These are phyloP conservation scores for Vireo griseus DNA, from an alignment of 2,797 vertebrate species.

Conservation along the genomic window DNA sequence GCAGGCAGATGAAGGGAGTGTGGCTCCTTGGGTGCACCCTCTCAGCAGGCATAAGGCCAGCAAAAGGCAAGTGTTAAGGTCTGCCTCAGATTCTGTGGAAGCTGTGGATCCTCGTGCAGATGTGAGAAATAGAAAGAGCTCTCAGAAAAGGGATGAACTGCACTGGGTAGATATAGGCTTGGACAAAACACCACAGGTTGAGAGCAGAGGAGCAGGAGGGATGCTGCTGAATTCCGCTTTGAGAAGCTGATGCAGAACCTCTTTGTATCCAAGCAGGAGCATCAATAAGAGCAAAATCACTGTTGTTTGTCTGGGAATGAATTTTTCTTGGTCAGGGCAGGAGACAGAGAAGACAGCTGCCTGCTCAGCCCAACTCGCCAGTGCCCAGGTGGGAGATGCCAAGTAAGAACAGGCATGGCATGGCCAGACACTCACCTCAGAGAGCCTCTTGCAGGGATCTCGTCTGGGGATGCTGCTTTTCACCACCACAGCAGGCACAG, in stretches of 20 bases:
- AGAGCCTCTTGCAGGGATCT: neutral
- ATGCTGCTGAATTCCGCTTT: neutral
- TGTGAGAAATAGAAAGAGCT: neutral
- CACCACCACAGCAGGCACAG: neutral
- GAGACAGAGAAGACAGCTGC: neutral
- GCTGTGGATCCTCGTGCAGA: neutral
- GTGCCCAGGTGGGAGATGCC: neutral
- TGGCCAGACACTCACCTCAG: neutral
- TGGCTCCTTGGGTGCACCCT: neutral
- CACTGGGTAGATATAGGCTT: neutral
- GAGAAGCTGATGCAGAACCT: neutral
- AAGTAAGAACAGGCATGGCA: neutral
- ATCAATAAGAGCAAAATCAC: neutral
- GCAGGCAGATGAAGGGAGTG: neutral
- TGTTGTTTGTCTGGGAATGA: neutral
- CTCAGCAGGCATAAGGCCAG: neutral
- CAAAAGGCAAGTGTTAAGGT: neutral
- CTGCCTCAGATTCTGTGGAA: neutral
- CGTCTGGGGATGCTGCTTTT: rapidly evolving
- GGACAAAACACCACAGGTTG: neutral
- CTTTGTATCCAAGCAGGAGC: neutral
- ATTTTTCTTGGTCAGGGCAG: neutral
- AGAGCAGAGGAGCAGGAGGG: neutral
- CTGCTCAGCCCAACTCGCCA: neutral
- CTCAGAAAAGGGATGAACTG: neutral